Conservation (phyloP, 2,888 invertebrate genomes). For the Epicampocera succincta region DNA sequence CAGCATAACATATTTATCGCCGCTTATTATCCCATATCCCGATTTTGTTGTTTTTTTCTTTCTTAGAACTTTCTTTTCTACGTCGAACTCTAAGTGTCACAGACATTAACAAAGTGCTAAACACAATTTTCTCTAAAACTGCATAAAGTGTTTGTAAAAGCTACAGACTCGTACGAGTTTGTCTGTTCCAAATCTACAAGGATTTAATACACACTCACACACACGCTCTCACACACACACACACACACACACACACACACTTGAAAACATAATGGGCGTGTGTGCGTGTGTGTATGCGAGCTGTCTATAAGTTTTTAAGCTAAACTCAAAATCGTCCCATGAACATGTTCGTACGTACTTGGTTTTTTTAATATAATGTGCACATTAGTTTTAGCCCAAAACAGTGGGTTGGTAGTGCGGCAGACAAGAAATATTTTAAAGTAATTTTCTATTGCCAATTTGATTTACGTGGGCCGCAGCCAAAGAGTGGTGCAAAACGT, state of each 20-base stretch:
- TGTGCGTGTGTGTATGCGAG: not conserved
- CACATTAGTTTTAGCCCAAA: constrained; percentile 21
- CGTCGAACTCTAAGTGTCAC: constrained; percentile 23
- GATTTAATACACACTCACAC: constrained; percentile 1
- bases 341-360: constrained; percentile 46
- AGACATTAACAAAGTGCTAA: constrained; percentile 63
- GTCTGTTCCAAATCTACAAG: constrained; percentile 20
- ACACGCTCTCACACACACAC: not conserved
- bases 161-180: constrained; percentile 28
- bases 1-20: no score
- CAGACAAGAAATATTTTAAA: not conserved
- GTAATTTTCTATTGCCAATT: not conserved
- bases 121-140: constrained; percentile 56
- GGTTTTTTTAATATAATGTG: constrained; percentile 9
- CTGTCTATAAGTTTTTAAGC: constrained; percentile 32
- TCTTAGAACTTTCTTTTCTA: not conserved
- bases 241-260: not conserved
- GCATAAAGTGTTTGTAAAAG: constrained; percentile 52
- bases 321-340: constrained; percentile 41
- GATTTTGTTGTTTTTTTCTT: not conserved
- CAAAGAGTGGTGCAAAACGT: no score
- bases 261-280: not conserved
- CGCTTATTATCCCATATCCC: no score
- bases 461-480: no score
- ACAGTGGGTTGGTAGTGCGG: constrained; percentile 7